A percentile compares a stretch with the other conserved stretches of the same genome.
These are phyloP conservation scores for Pecten maximus DNA, from an alignment of 2,888 invertebrate genomes.

Conservation along the genomic window DNA sequence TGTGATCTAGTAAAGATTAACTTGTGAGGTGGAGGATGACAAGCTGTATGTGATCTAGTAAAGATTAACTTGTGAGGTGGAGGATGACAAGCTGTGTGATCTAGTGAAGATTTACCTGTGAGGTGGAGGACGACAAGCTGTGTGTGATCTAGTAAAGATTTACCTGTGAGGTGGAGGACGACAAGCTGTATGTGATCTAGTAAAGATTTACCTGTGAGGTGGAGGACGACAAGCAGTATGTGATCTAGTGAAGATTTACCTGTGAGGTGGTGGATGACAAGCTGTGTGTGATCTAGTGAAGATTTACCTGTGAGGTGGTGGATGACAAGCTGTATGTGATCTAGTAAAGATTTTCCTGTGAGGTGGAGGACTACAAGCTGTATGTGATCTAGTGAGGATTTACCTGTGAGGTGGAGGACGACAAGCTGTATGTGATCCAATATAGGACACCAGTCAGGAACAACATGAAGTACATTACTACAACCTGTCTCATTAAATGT, in stretches of 20 bases:
- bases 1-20: constrained; percentile 56
- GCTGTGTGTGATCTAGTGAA: background rate
- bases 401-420: constrained; percentile 64
- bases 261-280: background rate
- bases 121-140: constrained; percentile 57
- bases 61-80: background rate
- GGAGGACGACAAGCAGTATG: background rate
- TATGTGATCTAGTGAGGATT: constrained; percentile 41
- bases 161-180: background rate
- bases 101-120: constrained; percentile 60
- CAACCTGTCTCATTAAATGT: constrained; percentile 41
- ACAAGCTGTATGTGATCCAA: constrained; percentile 60
- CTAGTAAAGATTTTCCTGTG: background rate
- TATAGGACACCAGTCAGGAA: constrained; percentile 60
- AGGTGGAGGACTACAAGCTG: constrained; percentile 27
- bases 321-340: background rate
- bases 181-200: constrained; percentile 59
- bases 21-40: background rate
- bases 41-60: background rate
- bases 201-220: constrained; percentile 33
- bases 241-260: background rate
- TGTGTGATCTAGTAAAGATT: constrained; percentile 61
- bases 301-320: background rate
- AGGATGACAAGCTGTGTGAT: background rate
- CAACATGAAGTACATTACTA: constrained; percentile 47